These are phyloP conservation scores for Syngnathus floridae DNA, from an alignment of 2,113 vertebrate genomes.

Conservation along the genomic window DNA sequence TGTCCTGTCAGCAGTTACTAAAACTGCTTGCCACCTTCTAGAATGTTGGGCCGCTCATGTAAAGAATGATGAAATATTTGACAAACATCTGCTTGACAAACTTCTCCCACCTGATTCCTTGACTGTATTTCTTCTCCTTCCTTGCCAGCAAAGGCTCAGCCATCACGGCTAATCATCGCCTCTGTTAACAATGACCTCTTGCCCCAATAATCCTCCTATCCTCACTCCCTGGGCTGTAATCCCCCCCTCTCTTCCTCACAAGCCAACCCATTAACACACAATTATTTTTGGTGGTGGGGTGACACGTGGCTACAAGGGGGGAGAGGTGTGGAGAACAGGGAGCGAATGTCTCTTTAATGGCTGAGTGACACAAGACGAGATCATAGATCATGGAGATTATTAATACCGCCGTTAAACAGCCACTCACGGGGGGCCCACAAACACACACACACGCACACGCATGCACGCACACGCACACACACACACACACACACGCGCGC, in stretches of 20 bases:
- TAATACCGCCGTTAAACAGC: slow-evolving; percentile 66
- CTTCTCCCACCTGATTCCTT: background rate
- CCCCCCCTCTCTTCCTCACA: slow-evolving; percentile 24
- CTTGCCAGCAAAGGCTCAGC: slow-evolving; percentile 40
- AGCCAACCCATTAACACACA: slow-evolving; percentile 66
- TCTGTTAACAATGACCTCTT: slow-evolving; percentile 59
- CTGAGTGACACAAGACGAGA: slow-evolving; percentile 67
- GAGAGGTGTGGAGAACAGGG: slow-evolving; percentile 68
- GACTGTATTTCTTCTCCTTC: slow-evolving; percentile 16
- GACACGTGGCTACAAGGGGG: slow-evolving; percentile 26
- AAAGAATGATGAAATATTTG: background rate
- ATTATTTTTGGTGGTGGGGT: slow-evolving; percentile 59
- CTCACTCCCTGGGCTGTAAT: slow-evolving; percentile 33
- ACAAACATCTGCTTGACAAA: background rate
- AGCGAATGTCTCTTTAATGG: slow-evolving; percentile 58
- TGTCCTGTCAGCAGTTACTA: no score
- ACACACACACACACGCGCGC: slow-evolving; percentile 1
- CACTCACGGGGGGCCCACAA: slow-evolving; percentile 36
- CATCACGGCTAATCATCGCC: slow-evolving; percentile 52
- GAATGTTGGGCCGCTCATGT: no score
- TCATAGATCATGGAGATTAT: slow-evolving; percentile 71
- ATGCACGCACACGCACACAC: slow-evolving; percentile 19
- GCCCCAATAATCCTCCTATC: slow-evolving; percentile 44
- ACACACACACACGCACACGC: slow-evolving; percentile 5
- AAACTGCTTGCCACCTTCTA: no score